phyloP scores from a whole-genome alignment of 2,888 invertebrate genomes.

The Drosophila picticornis region DNA sequence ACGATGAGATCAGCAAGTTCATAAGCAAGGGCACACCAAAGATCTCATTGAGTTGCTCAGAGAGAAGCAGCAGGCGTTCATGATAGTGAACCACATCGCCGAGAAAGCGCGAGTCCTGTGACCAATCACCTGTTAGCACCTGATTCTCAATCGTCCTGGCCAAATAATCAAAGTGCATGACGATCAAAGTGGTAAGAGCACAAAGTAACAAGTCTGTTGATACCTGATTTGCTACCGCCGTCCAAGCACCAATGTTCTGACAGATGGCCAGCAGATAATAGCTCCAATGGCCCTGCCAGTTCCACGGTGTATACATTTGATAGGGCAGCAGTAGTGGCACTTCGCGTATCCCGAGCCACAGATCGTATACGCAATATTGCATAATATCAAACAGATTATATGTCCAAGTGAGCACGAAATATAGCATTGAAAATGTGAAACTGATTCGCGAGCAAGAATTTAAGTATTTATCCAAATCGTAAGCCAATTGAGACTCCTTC shows the following conservation, averaged over 20 bases:
- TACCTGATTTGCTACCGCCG: constrained; percentile 77
- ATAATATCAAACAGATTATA: constrained; percentile 77
- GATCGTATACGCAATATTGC: constrained; percentile 69
- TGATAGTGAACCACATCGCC: constrained; percentile 75
- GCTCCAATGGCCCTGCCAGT: constrained; percentile 63
- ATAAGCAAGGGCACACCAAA: constrained; percentile 81
- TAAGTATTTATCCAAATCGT: constrained; percentile 53
- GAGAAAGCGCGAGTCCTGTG: constrained; percentile 39
- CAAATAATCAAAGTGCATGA: constrained; percentile 83
- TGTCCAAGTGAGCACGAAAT: constrained; percentile 79
- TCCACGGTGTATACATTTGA: constrained; percentile 68
- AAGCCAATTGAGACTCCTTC: constrained; percentile 38
- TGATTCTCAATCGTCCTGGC: constrained; percentile 42
- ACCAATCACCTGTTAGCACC: constrained; percentile 41
- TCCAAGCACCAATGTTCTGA: constrained; percentile 71
- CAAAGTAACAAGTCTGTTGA: constrained; percentile 80
- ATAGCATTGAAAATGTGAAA: constrained; percentile 71
- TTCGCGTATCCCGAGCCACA: constrained; percentile 50
- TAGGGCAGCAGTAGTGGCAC: constrained; percentile 71
- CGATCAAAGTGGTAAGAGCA: constrained; percentile 74
- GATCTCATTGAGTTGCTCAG: constrained; percentile 71
- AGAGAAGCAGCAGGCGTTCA: constrained; percentile 57
- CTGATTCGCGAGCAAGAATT: constrained; percentile 56
- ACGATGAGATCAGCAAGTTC: constrained; percentile 80
- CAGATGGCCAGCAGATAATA: constrained; percentile 67